Percentiles rank a stretch among this genome's conserved stretches.
Evolutionary conservation across 2,113 vertebrate species (phyloP).

Genomic region (Falco punctatus): DNA sequence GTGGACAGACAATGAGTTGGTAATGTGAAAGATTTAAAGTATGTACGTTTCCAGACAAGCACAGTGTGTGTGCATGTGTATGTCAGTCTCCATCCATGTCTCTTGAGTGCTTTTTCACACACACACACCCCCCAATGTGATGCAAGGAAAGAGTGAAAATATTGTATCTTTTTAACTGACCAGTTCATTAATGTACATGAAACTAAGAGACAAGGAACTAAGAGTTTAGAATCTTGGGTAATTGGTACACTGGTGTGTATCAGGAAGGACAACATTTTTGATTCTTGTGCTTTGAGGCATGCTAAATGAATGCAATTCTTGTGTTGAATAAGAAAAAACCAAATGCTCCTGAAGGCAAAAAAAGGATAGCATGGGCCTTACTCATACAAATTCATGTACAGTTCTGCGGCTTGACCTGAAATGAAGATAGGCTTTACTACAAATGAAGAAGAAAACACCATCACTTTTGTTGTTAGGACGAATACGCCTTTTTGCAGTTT

Average conservation of each 20-base stretch:
- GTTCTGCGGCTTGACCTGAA: background rate
- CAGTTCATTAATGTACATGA: fast-evolving
- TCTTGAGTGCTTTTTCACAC: background rate
- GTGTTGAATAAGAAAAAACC: no score
- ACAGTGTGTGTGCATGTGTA: fast-evolving
- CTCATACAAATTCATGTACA: background rate
- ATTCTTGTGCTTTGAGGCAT: background rate
- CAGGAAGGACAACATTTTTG: background rate
- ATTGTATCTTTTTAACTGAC: background rate
- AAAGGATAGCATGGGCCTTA: background rate
- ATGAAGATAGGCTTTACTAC: background rate
- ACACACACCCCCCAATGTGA: fast-evolving
- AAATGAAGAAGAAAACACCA: background rate
- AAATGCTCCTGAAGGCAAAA: background rate
- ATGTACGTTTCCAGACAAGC: fast-evolving
- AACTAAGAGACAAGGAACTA: background rate
- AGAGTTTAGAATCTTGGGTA: background rate
- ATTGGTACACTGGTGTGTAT: background rate
- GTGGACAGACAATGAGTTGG: background rate
- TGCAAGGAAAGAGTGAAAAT: background rate
- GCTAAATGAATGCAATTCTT: background rate
- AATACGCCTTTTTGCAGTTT: background rate
- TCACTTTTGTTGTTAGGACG: background rate
- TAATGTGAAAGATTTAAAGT: background rate
- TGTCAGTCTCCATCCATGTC: background rate